These are phyloP conservation scores for Caradrina kadenii DNA, from an alignment of 2,888 invertebrate genomes.

Conservation along the genomic window DNA sequence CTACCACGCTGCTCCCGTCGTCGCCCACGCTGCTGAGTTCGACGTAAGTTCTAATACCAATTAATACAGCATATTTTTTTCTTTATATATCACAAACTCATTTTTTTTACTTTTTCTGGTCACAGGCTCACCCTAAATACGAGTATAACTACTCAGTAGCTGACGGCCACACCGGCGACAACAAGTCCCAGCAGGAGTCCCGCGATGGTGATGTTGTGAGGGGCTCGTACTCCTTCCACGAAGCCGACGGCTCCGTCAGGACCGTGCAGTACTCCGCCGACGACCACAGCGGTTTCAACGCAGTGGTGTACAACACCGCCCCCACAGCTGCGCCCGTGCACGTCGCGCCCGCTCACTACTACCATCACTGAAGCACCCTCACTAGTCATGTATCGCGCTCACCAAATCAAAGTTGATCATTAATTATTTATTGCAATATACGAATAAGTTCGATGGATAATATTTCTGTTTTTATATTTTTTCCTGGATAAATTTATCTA, in stretches of 20 bases:
- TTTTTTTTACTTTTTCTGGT: conserved; percentile 7
- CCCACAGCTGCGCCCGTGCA: conserved; percentile 70
- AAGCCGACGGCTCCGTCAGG: conserved; percentile 88
- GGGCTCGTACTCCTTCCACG: conserved; percentile 86
- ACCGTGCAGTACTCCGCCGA: conserved; percentile 88
- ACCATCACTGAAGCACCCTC: conserved; percentile 45
- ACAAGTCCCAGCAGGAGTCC: conserved; percentile 86
- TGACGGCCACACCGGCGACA: conserved; percentile 88
- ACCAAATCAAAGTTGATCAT: conserved; percentile 54
- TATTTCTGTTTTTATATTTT: conserved; percentile 1
- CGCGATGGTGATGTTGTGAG: conserved; percentile 87
- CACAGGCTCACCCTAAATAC: conserved; percentile 88
- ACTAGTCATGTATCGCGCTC: conserved; percentile 32
- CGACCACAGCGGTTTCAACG: conserved; percentile 85
- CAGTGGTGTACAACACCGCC: conserved; percentile 76
- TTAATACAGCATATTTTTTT: conserved; percentile 25
- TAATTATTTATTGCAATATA: conserved; percentile 60
- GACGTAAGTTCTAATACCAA: conserved; percentile 7
- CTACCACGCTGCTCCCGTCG: conserved; percentile 76
- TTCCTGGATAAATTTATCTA: background rate
- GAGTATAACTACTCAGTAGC: conserved; percentile 86
- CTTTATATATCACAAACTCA: background rate
- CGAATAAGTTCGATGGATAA: conserved; percentile 44
- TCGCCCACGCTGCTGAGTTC: conserved; percentile 52
- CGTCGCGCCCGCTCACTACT: conserved; percentile 60